Percentiles rank a stretch among this genome's conserved stretches.
Evolutionary conservation across 1,140 invertebrate species (phyloP).

Genomic region (Pantala flavescens): DNA sequence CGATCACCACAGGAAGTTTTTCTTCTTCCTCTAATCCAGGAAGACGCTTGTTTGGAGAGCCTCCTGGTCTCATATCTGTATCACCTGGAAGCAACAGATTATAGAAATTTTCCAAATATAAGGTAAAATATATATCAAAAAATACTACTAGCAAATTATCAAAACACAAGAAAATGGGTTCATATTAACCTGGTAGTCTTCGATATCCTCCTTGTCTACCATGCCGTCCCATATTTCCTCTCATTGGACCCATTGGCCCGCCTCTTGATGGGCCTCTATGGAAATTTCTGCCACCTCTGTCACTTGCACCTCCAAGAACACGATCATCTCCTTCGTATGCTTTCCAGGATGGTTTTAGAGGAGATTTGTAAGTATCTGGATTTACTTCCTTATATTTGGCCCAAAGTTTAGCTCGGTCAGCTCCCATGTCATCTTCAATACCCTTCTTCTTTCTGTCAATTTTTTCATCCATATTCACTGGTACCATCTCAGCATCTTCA

Average conservation of each 20-base stretch:
- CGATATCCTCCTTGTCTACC: neutral
- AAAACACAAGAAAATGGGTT: too few species aligned
- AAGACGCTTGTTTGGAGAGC: neutral
- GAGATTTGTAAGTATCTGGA: slow-evolving; percentile 25
- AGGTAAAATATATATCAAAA: too few species aligned
- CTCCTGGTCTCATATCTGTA: neutral
- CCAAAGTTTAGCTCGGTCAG: slow-evolving; percentile 21
- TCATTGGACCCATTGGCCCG: neutral
- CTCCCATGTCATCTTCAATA: slow-evolving; percentile 11
- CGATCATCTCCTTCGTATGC: neutral
- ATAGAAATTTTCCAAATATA: too few species aligned
- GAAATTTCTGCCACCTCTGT: too few species aligned
- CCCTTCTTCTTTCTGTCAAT: neutral
- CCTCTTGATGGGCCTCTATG: too few species aligned
- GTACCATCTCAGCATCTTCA: slow-evolving; percentile 14
- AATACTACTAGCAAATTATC: too few species aligned
- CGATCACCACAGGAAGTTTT: neutral
- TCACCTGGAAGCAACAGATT: neutral
- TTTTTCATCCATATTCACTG: neutral
- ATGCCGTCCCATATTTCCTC: neutral
- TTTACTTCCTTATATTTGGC: slow-evolving; percentile 27
- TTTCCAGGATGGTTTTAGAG: slow-evolving; percentile 14
- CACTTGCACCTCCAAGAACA: too few species aligned
- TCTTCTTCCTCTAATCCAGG: neutral
- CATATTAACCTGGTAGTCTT: neutral